Evolutionary conservation across 2,888 invertebrate genomes (phyloP), one percentile per base, ranked within the genome.

Genomic region (Phortica magna): DNA sequence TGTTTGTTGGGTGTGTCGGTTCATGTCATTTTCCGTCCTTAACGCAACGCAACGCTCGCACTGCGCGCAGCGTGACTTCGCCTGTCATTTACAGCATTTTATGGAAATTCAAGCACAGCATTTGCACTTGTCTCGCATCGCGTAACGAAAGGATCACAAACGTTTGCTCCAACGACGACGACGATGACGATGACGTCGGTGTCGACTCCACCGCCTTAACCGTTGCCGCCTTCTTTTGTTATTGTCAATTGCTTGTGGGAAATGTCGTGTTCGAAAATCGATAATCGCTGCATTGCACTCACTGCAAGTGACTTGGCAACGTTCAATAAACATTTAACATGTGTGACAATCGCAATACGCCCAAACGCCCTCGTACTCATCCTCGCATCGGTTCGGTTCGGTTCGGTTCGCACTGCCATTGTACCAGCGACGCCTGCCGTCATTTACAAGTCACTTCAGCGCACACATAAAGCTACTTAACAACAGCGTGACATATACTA

Each of bases 271-370:
- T 68, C 68, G 68, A 68, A 68, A 68, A 68, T 68, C 68, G 68
- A 68, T 68, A 68, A 68, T 68, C 68, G 68, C 48, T 68, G 48
- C 68, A 17, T 68, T 68, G 68, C 68, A 68, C 22, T 19, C 17
- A 9, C 22, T 48, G 14, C 19, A 43, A 42, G 68, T 68, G 68
- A 68, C 68, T 68, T 17, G 42, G 43, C 48, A 19, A 22, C 68
- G 48, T 68, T 68, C 68, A 68, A 68, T 68, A 68, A 68, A 68
- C 48, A 68, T 68, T 68, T 68, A 68, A 68, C 68, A 68, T 48
- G 68, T 68, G 43, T 68, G 68, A 65, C 65, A 65, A 31, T 41
- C 41, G 41, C 42, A 41, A 41, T 41, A 65, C 39, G 41, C 65
- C 41, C 65, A 61, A 61, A n/a, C 12, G 19, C 22, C 17, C 61